Evolutionary conservation across 2,888 invertebrate genomes (phyloP), one percentile per base, ranked within the genome.

Genomic region (Sminthurinus aureus): DNA sequence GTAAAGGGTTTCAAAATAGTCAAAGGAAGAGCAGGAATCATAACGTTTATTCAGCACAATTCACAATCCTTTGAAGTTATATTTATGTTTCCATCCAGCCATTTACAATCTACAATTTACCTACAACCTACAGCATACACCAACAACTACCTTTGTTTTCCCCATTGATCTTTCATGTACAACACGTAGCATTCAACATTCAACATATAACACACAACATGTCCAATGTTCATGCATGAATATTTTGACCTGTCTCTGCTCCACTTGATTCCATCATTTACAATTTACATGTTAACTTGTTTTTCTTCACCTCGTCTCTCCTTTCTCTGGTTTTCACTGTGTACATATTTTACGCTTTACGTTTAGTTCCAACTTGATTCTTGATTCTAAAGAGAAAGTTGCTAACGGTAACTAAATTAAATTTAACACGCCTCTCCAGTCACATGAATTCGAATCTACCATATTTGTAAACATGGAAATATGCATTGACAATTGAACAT

Each of bases 21-120:
- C 15, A 58, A 11, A 58, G 52, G 12, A n/a, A 22, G 75, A 75
- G 51, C 51, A 75, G 50, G 52, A 76, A 76, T 76, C 76, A 76
- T 52, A 58, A 76, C 58, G 76, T 76, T 76, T 76, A 58, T 51
- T 76, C 76, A 76, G 76, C 58, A 76, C 76, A 71, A 69, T 38
- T 75, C 76, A 13, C 38, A 12, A 18, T 11, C 76, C 75, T 76
- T 76, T 76, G 76, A 76, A 51, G 76, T 76, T 20, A 3, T 22
- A 52, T 52, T 52, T 76, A 76, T 51, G 50, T 75, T 51, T 73
- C 24, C 15, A 73, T 38, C 38, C 38, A 38, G 38, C 38, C 38
- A 38, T 38, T 38, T 38, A 38, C 38, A 38, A 38, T 38, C 6
- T 38, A 38, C 38, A 38, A 38, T 38, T 38, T 38, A 20, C 3